phyloP scores from a whole-genome alignment of 2,888 invertebrate species.

The Synanthedon tipuliformis region DNA sequence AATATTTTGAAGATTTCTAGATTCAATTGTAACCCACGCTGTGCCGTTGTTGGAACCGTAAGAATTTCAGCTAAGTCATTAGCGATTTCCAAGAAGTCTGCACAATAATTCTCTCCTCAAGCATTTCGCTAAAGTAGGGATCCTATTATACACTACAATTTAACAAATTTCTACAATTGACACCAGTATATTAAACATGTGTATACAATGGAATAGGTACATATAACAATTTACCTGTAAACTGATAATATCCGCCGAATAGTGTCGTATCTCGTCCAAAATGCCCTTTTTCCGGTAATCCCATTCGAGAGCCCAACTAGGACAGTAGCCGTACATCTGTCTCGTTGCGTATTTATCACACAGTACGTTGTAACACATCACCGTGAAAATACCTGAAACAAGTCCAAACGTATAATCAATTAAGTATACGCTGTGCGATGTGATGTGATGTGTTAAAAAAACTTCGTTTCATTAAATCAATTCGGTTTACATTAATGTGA shows the following conservation, averaged over 20 bases:
- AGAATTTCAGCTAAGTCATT: background rate
- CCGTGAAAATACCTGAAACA: constrained; percentile 90
- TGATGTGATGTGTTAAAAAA: too few species aligned
- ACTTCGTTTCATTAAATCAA: constrained; percentile 1
- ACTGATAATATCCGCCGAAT: constrained; percentile 97
- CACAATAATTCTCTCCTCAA: background rate
- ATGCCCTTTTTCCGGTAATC: constrained; percentile 98
- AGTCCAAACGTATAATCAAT: constrained; percentile 1
- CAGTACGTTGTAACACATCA: constrained; percentile 99
- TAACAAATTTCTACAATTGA: background rate
- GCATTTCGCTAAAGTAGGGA: background rate
- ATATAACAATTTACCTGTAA: constrained; percentile 58
- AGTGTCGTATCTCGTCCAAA: constrained; percentile 95
- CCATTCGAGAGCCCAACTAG: constrained; percentile 99
- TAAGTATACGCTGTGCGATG: too few species aligned
- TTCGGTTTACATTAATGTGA: constrained; percentile 2
- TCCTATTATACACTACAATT: background rate
- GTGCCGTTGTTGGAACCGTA: too few species aligned
- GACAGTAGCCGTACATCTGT: constrained; percentile 99
- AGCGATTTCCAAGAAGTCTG: background rate
- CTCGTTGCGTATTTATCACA: constrained; percentile 99
- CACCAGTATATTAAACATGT: background rate
- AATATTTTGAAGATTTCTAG: too few species aligned
- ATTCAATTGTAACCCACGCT: too few species aligned
- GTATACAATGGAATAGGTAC: too few species aligned